Base-by-base conservation (phyloP, 2,797 vertebrate species). In the Falco berigora region DNA sequence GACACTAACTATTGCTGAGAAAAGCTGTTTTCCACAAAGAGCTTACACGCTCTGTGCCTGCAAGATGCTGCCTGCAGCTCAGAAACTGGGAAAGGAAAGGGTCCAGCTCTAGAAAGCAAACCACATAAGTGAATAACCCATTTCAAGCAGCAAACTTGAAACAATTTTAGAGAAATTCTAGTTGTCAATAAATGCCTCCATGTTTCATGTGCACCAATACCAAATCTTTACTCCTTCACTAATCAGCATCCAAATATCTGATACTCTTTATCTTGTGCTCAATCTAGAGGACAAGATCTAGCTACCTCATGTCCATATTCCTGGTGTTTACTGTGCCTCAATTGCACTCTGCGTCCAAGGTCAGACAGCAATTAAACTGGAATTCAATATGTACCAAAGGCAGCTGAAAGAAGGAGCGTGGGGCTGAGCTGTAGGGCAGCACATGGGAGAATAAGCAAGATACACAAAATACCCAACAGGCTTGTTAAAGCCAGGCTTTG, bases 371-470 rank as follows among this genome's bases (percentile, higher is more conserved):
- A n/a, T 28, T 32, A 55, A 76, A 67, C 30, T 24, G 52, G 27
- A 76, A 82, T 66, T 84, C 71, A 52, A 40, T 24, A 34, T 5
- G 30, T 32, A 67, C 40, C 44, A 79, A 82, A 75, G 56, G 63
- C 55, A 76, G 34, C 10, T 21, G 74, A 59, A 80, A 25, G 66
- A 25, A 74, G 38, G 25, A 78, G 25, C 18, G 30, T 0, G 0
- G 5, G 16, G 17, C 36, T 47, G 66, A 92, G 38, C 24, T 72
- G 14, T 3, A 38, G 16, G 7, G n/a, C 46, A 79, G 18, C 67
- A 12, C 0, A 0, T 4, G 15, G 40, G n/a, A 85, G 18, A 10
- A 72, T 27, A 5, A 84, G 19, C 0, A 4, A 71, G 32, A 44
- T 12, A 50, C 66, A 67, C 59, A 73, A 55, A 76, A 53, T 16